These are phyloP conservation scores for Distichodus sexfasciatus DNA, from an alignment of 2,797 vertebrate species.

Conservation along the genomic window DNA sequence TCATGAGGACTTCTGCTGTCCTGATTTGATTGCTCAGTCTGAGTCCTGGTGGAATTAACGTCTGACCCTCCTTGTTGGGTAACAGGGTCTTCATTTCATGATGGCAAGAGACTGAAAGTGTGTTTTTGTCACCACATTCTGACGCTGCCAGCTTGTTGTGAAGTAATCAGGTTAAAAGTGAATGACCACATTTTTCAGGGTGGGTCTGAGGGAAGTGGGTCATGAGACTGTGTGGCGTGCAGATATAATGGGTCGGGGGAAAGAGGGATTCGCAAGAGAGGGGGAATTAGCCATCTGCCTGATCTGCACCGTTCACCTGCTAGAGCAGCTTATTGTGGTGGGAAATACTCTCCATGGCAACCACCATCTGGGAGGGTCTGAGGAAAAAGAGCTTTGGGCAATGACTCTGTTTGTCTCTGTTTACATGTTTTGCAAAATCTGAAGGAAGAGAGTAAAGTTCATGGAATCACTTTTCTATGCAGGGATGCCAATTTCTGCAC, in stretches of 20 bases:
- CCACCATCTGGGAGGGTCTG: background rate
- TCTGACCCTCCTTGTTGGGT: background rate
- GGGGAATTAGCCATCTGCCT: conserved; percentile 38
- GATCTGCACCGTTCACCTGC: conserved; percentile 40
- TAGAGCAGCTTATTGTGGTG: conserved; percentile 13
- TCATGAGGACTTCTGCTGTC: background rate
- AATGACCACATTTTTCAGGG: conserved; percentile 3
- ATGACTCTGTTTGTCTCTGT: background rate
- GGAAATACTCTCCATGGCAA: conserved; percentile 20
- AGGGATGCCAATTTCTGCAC: too few relatives aligned
- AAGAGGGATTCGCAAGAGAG: conserved; percentile 11
- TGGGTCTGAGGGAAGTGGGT: conserved; percentile 55
- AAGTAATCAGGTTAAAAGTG: conserved; percentile 52
- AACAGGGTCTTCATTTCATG: background rate
- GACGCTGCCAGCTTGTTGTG: background rate
- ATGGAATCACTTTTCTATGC: background rate
- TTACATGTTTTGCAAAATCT: background rate
- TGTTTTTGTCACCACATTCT: background rate
- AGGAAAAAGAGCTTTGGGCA: background rate
- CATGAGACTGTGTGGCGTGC: conserved; percentile 49
- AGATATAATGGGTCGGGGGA: conserved; percentile 8
- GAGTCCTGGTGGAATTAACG: background rate
- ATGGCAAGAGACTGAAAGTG: background rate
- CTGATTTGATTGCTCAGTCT: background rate
- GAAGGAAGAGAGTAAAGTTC: background rate